Evolutionary conservation across 53 echinoderm and acorn worm genomes (phyloP), one percentile per base, ranked within the genome.

Genomic region (Mesocentrotus franciscanus): DNA sequence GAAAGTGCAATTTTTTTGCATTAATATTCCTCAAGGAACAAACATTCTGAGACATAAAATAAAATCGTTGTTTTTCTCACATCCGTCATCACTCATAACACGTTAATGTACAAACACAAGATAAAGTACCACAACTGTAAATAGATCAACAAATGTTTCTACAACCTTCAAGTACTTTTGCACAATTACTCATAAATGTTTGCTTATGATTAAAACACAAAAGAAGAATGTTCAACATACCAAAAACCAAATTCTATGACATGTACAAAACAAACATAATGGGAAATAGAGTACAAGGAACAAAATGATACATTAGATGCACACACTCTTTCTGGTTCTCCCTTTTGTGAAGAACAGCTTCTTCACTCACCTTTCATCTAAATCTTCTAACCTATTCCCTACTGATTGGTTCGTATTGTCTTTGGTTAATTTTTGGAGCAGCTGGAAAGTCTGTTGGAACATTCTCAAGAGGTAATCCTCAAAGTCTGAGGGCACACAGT

Each of bases 401-500:
- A 99, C 97, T 32, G 98, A 98, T 95, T 99, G 99, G 24, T 97
- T 97, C 17, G 97, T 99, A 15, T 95, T 99, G 59, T 99, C 99
- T 93, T 99, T 99, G 90, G 99, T 99, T 32, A 99, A 78, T 90
- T 98, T 95, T 95, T 99, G 99, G 95, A 99, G 89, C 90, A 99
- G 96, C 91, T 99, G 98, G 93, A 99, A 99, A n/a, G 99, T 97
- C 94, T 99, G 99, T 84, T 99, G 99, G 94, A 99, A 99, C 97
- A 98, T 96, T 87, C 95, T 95, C 74, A 98, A 85, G 72, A 99
- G 95, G 85, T 95, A 99, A 57, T 98, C 99, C 96, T 99, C 99
- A 98, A 99, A 99, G 95, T 99, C 99, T 34, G 97, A 35, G 8
- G 99, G 99, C 64, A 98, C 98, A 79, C 98, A 98, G 96, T 98